Evolutionary conservation across 2,113 vertebrate genomes (phyloP).

Genomic region (Hippopotamus amphibius): DNA sequence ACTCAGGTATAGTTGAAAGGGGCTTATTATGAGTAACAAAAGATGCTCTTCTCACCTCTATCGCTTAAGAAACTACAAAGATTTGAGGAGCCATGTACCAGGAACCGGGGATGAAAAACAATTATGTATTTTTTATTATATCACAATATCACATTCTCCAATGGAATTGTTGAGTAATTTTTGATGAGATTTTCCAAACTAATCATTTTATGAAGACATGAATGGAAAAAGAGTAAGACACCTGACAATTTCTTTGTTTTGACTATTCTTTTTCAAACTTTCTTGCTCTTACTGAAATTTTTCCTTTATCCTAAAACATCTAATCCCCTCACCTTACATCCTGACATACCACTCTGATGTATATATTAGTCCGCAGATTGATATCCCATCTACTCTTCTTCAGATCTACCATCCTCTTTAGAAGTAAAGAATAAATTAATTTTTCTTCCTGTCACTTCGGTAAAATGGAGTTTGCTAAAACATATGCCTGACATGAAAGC

Average conservation of each 20-base stretch:
- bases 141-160: neutral
- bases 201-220: slow-evolving; percentile 14
- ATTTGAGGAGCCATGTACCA: neutral
- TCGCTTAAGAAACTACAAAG: neutral
- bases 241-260: neutral
- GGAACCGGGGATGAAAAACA: neutral
- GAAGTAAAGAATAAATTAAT: slow-evolving; percentile 14
- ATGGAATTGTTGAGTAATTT: neutral
- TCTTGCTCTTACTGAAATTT: neutral
- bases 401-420: neutral
- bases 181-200: neutral
- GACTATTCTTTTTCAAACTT: neutral
- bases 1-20: neutral
- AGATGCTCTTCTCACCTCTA: neutral
- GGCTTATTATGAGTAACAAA: neutral
- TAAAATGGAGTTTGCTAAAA: neutral
- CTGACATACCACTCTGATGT: neutral
- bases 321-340: neutral
- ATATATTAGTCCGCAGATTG: neutral
- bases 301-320: neutral
- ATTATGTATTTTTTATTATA: neutral
- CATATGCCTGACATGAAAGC: neutral
- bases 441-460: neutral
- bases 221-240: neutral
- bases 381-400: neutral